Evolutionary conservation across 2,113 vertebrate species (phyloP), one percentile per base, ranked within the genome.

Genomic region (Gambusia affinis): DNA sequence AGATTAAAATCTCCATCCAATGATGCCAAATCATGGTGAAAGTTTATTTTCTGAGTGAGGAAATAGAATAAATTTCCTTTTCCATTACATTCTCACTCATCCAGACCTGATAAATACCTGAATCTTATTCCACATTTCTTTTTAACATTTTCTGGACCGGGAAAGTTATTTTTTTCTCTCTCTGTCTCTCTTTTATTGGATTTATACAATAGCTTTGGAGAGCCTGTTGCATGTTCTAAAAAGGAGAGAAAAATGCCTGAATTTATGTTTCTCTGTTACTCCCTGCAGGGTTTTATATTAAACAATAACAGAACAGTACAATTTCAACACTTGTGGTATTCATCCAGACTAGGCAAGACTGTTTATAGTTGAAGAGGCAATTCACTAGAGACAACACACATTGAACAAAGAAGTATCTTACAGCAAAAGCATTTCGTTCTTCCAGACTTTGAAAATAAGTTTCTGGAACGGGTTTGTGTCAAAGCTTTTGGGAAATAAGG

Each of bases 231-330:
- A 67, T 72, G 72, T 54, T 78, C 44, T 47, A 19, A 47, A 19
- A 87, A 86, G 75, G 83, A 86, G 64, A 82, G 60, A 1, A 44
- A 61, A 67, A 79, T 76, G 64, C 39, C 74, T 87, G 85, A 88
- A 87, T 87, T 87, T 80, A 84, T 80, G 70, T 85, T 89, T 86
- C 86, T 89, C 82, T 82, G 68, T 29, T 64, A 70, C 70, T 80
- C 77, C 64, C 79, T 72, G 83, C 75, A 80, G 79, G 67, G 80
- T 81, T 61, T 84, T 75, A 70, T 80, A 78, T 47, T 80, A 60
- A 33, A 69, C 60, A 12, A 15, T 75, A 30, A 70, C 78, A 63
- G 65, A 88, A 79, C 62, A 3, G 75, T 76, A 37, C 71, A 67
- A 81, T 84, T 72, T 81, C 57, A 64, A 31, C 64, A 42, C 33